Evolutionary conservation across 2,113 vertebrate species (phyloP).

Genomic region (Phalacrocorax brasilianus): DNA sequence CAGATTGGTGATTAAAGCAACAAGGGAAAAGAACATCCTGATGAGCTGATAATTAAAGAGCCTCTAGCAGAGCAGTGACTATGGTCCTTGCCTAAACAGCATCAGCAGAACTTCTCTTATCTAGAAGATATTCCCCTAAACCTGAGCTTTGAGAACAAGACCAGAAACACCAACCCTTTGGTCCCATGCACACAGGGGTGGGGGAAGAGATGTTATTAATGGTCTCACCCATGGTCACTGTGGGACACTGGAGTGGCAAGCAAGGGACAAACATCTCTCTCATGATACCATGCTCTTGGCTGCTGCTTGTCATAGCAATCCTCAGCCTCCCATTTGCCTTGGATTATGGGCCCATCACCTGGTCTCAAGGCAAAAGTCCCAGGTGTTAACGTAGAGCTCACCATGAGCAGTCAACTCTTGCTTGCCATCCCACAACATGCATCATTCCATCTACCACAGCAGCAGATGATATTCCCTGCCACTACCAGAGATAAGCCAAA

Average conservation of each 20-base stretch:
- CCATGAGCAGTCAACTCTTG: not conserved
- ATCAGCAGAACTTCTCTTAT: not conserved
- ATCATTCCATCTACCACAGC: not conserved
- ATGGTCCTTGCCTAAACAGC: not conserved
- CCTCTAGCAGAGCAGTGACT: not conserved
- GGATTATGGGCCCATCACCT: not conserved
- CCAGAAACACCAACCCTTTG: not conserved
- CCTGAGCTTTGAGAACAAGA: not conserved
- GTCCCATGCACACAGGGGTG: not conserved
- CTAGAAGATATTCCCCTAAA: not conserved
- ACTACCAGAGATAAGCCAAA: not conserved
- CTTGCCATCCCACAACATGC: fast-evolving
- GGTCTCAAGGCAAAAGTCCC: not conserved
- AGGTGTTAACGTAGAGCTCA: not conserved
- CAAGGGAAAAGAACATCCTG: not conserved
- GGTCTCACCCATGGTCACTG: not conserved
- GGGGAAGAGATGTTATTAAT: not conserved
- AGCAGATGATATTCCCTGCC: not conserved
- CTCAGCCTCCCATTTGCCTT: not conserved
- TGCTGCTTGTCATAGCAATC: not conserved
- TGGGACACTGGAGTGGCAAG: not conserved
- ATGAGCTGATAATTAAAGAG: not conserved
- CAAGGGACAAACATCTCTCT: not conserved
- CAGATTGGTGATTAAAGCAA: not conserved
- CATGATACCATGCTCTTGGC: not conserved